A percentile compares a stretch with the other conserved stretches of the same genome.
phyloP scores from a whole-genome alignment of 2,888 invertebrate species.

The Eurois occulta region DNA sequence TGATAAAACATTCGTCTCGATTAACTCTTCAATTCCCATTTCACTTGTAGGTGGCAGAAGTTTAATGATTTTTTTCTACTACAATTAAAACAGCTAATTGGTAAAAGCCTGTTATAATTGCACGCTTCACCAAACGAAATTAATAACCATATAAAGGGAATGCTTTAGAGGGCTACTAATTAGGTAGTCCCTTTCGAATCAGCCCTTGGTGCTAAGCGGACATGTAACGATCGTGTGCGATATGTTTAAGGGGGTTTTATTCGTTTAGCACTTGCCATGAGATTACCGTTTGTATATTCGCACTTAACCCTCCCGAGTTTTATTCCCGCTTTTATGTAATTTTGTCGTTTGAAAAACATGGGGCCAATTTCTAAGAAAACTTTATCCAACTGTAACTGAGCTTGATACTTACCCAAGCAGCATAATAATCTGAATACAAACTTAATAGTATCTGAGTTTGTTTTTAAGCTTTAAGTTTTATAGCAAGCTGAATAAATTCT shows the following conservation, averaged over 20 bases:
- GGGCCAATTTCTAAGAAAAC: not conserved
- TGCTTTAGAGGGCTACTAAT: not conserved
- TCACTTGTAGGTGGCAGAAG: no score
- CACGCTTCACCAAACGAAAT: not conserved
- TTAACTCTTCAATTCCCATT: no score
- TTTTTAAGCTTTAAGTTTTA: not conserved
- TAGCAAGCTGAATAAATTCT: not conserved
- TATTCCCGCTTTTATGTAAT: not conserved
- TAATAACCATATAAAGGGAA: constrained; percentile 5
- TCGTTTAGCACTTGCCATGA: not conserved
- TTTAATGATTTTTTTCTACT: no score
- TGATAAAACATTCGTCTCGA: no score
- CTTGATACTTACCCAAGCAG: not conserved
- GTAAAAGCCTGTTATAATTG: not conserved
- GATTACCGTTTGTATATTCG: not conserved
- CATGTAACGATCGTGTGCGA: not conserved
- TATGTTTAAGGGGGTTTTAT: not conserved
- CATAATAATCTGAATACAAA: no score
- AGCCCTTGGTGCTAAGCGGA: not conserved
- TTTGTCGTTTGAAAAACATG: not conserved
- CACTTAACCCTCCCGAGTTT: no score
- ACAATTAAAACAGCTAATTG: not conserved
- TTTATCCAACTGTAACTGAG: not conserved
- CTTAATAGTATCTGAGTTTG: no score
- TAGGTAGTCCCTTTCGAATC: not conserved